A percentile compares a stretch with the other conserved stretches of the same genome.
These are phyloP conservation scores for Aphelocoma californica DNA, from an alignment of 2,797 vertebrate genomes.

Conservation along the genomic window DNA sequence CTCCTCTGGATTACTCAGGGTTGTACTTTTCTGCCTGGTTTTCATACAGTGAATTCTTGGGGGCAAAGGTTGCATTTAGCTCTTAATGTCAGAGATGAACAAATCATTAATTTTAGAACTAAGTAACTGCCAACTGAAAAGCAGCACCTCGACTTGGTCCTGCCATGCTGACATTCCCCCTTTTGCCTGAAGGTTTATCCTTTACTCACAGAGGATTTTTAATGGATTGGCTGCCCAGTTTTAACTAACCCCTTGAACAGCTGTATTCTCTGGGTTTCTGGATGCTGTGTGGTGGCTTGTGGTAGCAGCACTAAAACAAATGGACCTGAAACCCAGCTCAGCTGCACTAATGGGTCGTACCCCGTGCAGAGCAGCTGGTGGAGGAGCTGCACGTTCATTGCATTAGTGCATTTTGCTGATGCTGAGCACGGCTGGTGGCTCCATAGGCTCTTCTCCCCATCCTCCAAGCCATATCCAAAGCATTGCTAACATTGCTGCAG, in stretches of 20 bases:
- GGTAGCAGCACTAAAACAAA: constrained; percentile 45
- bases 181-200: neutral
- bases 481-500: neutral
- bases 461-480: neutral
- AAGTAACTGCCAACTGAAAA: neutral
- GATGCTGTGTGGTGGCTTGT: neutral
- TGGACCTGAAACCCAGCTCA: constrained; percentile 2
- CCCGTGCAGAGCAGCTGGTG: neutral
- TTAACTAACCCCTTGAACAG: neutral
- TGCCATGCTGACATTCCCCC: neutral
- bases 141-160: neutral
- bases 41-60: neutral
- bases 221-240: neutral
- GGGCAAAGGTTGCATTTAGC: constrained; percentile 7
- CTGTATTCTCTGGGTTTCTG: neutral
- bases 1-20: constrained; percentile 43
- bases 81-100: neutral
- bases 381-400: neutral
- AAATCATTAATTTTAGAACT: neutral
- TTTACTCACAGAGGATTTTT: neutral
- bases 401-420: neutral
- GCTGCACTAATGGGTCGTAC: neutral
- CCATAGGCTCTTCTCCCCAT: neutral
- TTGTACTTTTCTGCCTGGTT: neutral
- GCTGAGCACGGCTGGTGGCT: neutral